These are phyloP conservation scores for Eupithecia centaureata DNA, from an alignment of 2,888 invertebrate genomes.

Conservation along the genomic window DNA sequence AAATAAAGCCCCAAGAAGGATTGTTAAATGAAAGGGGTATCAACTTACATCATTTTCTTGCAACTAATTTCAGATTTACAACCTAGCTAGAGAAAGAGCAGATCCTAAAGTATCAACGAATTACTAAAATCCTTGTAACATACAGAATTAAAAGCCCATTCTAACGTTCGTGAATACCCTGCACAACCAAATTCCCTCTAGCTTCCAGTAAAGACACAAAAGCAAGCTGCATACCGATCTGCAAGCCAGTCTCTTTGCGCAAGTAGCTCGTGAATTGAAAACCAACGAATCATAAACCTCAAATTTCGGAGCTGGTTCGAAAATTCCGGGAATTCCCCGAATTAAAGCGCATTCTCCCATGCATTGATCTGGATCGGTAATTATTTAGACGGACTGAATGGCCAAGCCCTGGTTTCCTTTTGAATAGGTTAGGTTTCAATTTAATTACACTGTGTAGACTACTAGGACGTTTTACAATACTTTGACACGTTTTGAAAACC, in stretches of 20 bases:
- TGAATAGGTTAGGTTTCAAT: not conserved
- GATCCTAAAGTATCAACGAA: too few species aligned
- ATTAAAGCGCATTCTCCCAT: slow-evolving; percentile 4
- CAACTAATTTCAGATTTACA: too few species aligned
- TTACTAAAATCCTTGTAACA: too few species aligned
- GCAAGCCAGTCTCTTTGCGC: slow-evolving; percentile 6
- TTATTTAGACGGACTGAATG: slow-evolving; percentile 3
- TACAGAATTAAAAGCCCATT: not conserved
- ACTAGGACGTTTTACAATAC: not conserved
- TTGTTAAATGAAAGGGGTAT: too few species aligned
- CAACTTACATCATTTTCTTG: too few species aligned
- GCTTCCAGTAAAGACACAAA: not conserved
- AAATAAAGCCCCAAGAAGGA: too few species aligned
- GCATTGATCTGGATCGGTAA: slow-evolving; percentile 11
- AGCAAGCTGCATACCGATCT: not conserved
- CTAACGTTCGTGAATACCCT: not conserved
- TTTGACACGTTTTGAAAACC: not conserved
- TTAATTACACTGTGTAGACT: not conserved
- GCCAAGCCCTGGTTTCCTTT: not conserved
- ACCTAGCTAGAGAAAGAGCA: too few species aligned
- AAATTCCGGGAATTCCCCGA: slow-evolving; percentile 13
- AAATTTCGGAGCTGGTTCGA: slow-evolving; percentile 5
- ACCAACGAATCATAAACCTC: slow-evolving; percentile 18
- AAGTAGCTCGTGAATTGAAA: slow-evolving; percentile 15
- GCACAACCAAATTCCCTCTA: not conserved